Evolutionary conservation across 1,140 invertebrate genomes (phyloP).

Genomic region (Hylyphantes graminicola): DNA sequence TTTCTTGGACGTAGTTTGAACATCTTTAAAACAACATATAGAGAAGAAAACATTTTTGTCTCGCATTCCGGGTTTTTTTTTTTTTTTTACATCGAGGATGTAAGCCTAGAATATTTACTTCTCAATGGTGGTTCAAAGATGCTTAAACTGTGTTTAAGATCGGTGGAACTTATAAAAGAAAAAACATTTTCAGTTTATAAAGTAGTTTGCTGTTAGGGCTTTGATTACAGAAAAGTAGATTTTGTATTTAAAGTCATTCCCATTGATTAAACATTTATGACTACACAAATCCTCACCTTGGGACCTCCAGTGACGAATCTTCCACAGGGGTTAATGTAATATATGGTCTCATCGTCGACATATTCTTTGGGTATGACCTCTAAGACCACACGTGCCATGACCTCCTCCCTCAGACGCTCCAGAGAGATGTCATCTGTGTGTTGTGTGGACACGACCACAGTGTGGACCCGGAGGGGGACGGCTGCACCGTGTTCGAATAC

Average conservation of each 20-base stretch:
- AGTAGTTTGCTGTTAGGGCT: too few relatives aligned
- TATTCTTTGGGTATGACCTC: slow-evolving; percentile 71
- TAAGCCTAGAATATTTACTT: too few relatives aligned
- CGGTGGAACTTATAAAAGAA: too few relatives aligned
- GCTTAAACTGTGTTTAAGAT: too few relatives aligned
- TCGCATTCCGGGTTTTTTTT: too few relatives aligned
- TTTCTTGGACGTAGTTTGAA: too few relatives aligned
- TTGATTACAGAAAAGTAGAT: neutral
- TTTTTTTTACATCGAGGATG: too few relatives aligned
- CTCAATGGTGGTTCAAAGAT: too few relatives aligned
- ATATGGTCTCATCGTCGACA: slow-evolving; percentile 70
- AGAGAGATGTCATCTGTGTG: slow-evolving; percentile 70
- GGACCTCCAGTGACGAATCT: slow-evolving; percentile 95
- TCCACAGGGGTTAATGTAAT: slow-evolving; percentile 96
- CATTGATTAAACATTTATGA: neutral
- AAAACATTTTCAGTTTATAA: too few relatives aligned
- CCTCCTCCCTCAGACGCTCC: slow-evolving; percentile 69
- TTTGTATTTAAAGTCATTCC: neutral
- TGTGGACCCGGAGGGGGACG: slow-evolving; percentile 72
- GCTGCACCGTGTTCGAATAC: slow-evolving; percentile 65
- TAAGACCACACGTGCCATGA: slow-evolving; percentile 71
- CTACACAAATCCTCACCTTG: slow-evolving; percentile 72
- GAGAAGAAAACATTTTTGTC: too few relatives aligned
- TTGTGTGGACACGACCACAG: slow-evolving; percentile 72
- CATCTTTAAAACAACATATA: too few relatives aligned